These are phyloP conservation scores for Propithecus perrieri DNA, from an alignment of 2,797 vertebrate genomes.

Conservation along the genomic window DNA sequence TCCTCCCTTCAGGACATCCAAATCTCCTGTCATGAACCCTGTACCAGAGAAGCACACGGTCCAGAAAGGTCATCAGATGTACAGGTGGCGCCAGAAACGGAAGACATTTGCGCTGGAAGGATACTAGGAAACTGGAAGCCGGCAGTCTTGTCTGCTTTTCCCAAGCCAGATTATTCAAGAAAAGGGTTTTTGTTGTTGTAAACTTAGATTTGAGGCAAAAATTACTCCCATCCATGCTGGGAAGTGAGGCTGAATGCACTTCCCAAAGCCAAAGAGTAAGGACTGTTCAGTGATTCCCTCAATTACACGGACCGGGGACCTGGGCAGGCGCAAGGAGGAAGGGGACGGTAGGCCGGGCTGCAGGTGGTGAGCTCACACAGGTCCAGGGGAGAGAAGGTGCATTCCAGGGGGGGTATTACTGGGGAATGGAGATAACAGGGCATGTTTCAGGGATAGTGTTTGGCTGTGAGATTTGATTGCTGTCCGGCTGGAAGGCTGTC, in stretches of 20 bases:
- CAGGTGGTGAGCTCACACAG: neutral
- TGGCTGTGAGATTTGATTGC: neutral
- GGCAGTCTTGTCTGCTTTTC: neutral
- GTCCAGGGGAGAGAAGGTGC: neutral
- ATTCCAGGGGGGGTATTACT: neutral
- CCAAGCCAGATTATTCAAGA: neutral
- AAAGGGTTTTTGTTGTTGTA: neutral
- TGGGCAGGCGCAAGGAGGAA: neutral
- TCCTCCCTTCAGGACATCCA: neutral
- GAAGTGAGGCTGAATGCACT: neutral
- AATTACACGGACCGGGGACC: neutral
- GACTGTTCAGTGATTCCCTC: too few relatives aligned
- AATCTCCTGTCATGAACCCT: neutral
- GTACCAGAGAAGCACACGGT: neutral
- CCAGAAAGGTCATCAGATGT: rapidly evolving
- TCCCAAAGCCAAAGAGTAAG: neutral
- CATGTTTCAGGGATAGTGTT: neutral
- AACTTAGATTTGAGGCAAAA: neutral
- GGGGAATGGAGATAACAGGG: neutral
- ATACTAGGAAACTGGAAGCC: neutral
- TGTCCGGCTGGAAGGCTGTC: neutral
- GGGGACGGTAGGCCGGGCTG: too few relatives aligned
- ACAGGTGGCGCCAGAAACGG: neutral
- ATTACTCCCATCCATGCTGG: neutral
- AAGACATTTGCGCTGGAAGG: neutral